Conservation (phyloP, 2,888 invertebrate genomes). For the Chymomyza procnemis region DNA sequence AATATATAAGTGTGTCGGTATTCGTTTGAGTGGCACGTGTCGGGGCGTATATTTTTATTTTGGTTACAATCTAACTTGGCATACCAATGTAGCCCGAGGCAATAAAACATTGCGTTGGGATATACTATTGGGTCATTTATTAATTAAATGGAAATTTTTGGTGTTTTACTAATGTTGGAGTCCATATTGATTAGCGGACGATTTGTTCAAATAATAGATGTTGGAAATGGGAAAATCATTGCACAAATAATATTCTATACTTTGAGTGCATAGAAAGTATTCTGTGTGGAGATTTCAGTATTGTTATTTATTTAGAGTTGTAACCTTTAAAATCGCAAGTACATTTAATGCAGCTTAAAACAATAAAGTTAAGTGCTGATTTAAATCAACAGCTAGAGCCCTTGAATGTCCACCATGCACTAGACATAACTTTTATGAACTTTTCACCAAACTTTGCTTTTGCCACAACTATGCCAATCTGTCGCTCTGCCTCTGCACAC, state of each 20-base stretch:
- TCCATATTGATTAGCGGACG: too few relatives aligned
- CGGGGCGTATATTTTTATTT: neutral
- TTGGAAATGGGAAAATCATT: too few relatives aligned
- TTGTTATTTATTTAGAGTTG: too few relatives aligned
- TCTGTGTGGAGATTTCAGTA: too few relatives aligned
- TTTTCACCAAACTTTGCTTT: constrained; percentile 13
- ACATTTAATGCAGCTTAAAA: too few relatives aligned
- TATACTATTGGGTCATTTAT: neutral
- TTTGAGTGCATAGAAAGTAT: too few relatives aligned
- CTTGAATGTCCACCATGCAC: neutral
- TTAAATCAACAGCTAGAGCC: neutral
- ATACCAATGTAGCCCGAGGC: neutral
- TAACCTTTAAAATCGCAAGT: too few relatives aligned
- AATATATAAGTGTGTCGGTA: neutral
- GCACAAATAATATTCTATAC: too few relatives aligned
- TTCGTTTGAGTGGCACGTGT: neutral
- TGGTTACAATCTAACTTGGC: neutral
- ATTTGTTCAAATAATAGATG: too few relatives aligned
- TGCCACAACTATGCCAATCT: neutral
- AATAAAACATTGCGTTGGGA: neutral
- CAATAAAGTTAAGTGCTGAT: neutral
- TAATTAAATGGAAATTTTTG: neutral
- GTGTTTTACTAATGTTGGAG: neutral
- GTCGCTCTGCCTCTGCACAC: neutral
- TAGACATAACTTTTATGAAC: neutral